Percentiles rank a stretch among this genome's conserved stretches.
Evolutionary conservation across 2,888 invertebrate genomes (phyloP).

Genomic region (Pasiphila rectangulata): DNA sequence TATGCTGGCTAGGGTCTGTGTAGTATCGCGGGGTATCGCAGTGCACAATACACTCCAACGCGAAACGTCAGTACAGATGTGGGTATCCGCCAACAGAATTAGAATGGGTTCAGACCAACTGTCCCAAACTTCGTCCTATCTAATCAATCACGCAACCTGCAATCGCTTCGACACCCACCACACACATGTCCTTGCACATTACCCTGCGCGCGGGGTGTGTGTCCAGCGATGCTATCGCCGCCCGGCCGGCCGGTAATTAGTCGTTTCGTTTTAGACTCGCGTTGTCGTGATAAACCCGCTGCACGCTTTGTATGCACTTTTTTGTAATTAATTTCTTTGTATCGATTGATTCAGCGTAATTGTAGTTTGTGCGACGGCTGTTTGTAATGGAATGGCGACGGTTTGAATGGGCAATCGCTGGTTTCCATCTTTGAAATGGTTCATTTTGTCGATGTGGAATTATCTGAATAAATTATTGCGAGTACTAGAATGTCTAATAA

Average conservation of each 20-base stretch:
- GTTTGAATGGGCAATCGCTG: constrained; percentile 15
- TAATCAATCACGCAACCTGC: not conserved
- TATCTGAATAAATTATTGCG: not conserved
- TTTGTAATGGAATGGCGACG: constrained; percentile 21
- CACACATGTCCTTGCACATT: constrained; percentile 5
- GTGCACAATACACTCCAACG: too few relatives aligned
- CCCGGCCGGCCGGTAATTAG: constrained; percentile 61
- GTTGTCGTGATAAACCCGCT: constrained; percentile 58
- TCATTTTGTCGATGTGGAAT: constrained; percentile 7
- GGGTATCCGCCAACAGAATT: too few relatives aligned
- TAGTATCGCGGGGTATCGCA: too few relatives aligned
- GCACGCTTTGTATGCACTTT: constrained; percentile 63
- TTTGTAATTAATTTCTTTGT: constrained; percentile 65
- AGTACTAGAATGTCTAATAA: too few relatives aligned
- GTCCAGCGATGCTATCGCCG: constrained; percentile 58
- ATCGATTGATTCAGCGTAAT: constrained; percentile 57
- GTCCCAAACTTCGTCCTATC: too few relatives aligned
- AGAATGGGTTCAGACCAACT: too few relatives aligned
- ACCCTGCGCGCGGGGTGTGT: constrained; percentile 19
- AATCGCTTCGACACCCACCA: constrained; percentile 2
- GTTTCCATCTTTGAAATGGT: constrained; percentile 17
- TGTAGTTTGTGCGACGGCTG: constrained; percentile 32
- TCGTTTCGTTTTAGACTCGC: constrained; percentile 68
- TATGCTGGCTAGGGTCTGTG: too few relatives aligned
- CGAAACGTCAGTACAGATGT: too few relatives aligned